These are phyloP conservation scores for Pharmacophagus antenor DNA, from an alignment of 2,888 invertebrate species.

Conservation along the genomic window DNA sequence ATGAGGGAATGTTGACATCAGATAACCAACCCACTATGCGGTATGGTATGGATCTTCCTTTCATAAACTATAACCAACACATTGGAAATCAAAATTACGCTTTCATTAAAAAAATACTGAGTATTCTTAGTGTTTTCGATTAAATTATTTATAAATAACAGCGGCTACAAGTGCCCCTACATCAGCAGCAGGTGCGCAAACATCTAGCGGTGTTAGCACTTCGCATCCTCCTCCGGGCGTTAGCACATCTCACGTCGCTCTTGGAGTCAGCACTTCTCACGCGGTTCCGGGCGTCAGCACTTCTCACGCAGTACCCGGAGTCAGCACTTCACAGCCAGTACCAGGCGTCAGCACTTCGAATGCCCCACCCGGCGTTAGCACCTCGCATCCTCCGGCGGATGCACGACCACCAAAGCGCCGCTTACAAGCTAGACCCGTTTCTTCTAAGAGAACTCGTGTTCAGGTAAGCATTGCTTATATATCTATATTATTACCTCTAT, in stretches of 20 bases:
- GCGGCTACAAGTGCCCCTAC: conserved; percentile 43
- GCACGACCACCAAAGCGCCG: conserved; percentile 65
- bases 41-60: too few species aligned
- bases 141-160: conserved; percentile 24
- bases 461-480: conserved; percentile 53
- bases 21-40: too few species aligned
- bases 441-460: conserved; percentile 77
- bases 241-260: conserved; percentile 43
- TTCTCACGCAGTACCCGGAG: conserved; percentile 42
- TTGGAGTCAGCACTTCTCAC: conserved; percentile 48
- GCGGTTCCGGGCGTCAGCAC: conserved; percentile 47
- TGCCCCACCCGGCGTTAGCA: conserved; percentile 47
- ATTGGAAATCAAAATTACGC: too few species aligned
- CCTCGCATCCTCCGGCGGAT: conserved; percentile 62
- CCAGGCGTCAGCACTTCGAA: conserved; percentile 50
- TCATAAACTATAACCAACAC: too few species aligned
- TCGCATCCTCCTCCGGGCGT: conserved; percentile 43
- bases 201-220: conserved; percentile 48
- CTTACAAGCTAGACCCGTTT: conserved; percentile 64
- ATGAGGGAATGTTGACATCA: too few species aligned
- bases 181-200: conserved; percentile 45
- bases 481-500: not conserved
- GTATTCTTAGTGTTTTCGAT: not conserved
- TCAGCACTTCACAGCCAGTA: conserved; percentile 41
- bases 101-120: too few species aligned